Evolutionary conservation across 2,797 vertebrate genomes (phyloP).

Genomic region (Anguilla marmorata): DNA sequence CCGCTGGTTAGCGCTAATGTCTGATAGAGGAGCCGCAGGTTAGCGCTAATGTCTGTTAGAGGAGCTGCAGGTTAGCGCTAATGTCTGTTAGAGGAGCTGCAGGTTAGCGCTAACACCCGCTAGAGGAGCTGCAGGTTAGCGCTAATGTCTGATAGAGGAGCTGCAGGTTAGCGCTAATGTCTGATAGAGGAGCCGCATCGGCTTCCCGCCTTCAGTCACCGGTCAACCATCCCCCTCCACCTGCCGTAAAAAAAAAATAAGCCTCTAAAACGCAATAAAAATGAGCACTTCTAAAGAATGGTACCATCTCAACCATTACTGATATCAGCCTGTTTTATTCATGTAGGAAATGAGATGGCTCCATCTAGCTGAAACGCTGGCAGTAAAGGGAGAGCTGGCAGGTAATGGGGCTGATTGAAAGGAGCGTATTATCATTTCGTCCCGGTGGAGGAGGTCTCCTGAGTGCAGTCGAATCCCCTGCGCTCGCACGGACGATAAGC

Average conservation of each 20-base stretch:
- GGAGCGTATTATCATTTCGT: background rate
- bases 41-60: no score
- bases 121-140: no score
- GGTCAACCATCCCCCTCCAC: background rate
- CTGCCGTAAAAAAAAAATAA: background rate
- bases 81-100: no score
- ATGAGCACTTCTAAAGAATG: background rate
- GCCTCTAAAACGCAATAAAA: background rate
- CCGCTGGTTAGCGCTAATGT: no score
- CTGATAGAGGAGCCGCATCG: background rate
- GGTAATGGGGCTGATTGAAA: background rate
- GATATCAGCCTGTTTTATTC: background rate
- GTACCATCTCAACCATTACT: background rate
- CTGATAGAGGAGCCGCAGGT: no score
- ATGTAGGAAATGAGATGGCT: background rate
- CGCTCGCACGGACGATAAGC: background rate
- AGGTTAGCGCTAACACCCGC: no score
- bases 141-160: no score
- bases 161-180: background rate
- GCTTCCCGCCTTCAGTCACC: background rate
- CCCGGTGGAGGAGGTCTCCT: background rate
- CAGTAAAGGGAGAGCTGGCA: background rate
- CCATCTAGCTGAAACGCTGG: background rate
- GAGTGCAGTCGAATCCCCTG: background rate
- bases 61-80: no score